Evolutionary conservation across 1,140 invertebrate genomes (phyloP).

Genomic region (Bombus sylvicola): DNA sequence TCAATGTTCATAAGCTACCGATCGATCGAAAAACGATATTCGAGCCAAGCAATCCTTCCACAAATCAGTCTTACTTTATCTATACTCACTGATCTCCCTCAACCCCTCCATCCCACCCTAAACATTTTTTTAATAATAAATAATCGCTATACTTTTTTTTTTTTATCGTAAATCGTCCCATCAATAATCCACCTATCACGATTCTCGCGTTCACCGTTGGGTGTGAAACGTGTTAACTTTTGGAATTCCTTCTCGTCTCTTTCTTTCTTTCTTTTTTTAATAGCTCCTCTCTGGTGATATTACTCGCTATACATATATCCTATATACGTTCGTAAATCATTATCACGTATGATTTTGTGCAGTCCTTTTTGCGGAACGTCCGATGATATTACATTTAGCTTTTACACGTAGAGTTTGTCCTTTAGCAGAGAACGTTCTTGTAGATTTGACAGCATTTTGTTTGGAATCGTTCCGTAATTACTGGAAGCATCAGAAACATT

Average conservation of each 20-base stretch:
- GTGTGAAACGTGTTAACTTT: slow-evolving; percentile 26
- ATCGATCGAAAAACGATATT: slow-evolving; percentile 11
- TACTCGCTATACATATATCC: slow-evolving; percentile 8
- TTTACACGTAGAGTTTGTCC: not conserved
- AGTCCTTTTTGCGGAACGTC: slow-evolving; percentile 41
- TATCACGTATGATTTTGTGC: slow-evolving; percentile 59
- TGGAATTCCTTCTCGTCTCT: not conserved
- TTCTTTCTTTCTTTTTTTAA: not conserved
- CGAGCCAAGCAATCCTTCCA: slow-evolving; percentile 26
- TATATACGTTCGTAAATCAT: slow-evolving; percentile 38
- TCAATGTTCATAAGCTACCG: not conserved
- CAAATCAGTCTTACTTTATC: slow-evolving; percentile 39
- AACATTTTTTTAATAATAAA: slow-evolving; percentile 39
- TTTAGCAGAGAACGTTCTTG: not conserved
- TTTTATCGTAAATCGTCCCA: slow-evolving; percentile 34
- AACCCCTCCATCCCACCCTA: slow-evolving; percentile 25
- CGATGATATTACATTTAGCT: slow-evolving; percentile 32
- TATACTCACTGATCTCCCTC: slow-evolving; percentile 39
- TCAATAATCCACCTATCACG: slow-evolving; percentile 39
- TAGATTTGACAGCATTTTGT: not conserved
- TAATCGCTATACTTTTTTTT: slow-evolving; percentile 42
- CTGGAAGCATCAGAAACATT: slow-evolving; percentile 55
- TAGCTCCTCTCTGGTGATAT: slow-evolving; percentile 2
- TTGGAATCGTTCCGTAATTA: slow-evolving; percentile 18
- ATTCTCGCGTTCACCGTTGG: slow-evolving; percentile 5